phyloP scores from a whole-genome alignment of 23 tunicate species.

The Ciona savignyi region DNA sequence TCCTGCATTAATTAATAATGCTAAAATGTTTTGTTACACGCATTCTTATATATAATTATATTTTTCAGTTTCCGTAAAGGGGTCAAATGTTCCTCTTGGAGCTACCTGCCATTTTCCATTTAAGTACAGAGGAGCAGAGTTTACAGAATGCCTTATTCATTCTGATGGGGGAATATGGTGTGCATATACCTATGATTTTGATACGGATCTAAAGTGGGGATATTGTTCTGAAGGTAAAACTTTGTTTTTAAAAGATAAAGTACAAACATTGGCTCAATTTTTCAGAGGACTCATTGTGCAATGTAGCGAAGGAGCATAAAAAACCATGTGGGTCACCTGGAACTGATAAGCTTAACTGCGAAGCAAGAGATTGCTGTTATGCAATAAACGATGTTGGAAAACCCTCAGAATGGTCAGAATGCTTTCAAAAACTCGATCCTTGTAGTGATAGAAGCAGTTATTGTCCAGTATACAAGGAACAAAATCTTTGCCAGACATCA shows the following conservation, averaged over 20 bases:
- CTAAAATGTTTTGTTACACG: too few species aligned
- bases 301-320: slow-evolving; percentile 40
- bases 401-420: slow-evolving; percentile 24
- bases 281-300: slow-evolving; percentile 46
- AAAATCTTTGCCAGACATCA: slow-evolving; percentile 19
- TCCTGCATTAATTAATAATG: too few species aligned
- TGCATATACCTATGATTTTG: slow-evolving; percentile 33
- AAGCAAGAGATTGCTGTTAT: slow-evolving; percentile 72
- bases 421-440: slow-evolving; percentile 60
- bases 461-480: slow-evolving; percentile 20
- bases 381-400: slow-evolving; percentile 22
- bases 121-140: slow-evolving; percentile 7
- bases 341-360: slow-evolving; percentile 51
- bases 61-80: slow-evolving; percentile 53
- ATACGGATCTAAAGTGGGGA: slow-evolving; percentile 42
- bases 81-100: slow-evolving; percentile 38
- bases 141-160: slow-evolving; percentile 31
- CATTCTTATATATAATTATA: too few species aligned
- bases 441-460: slow-evolving; percentile 47
- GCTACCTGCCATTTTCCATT: slow-evolving; percentile 68
- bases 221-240: slow-evolving; percentile 58
- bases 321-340: slow-evolving; percentile 58
- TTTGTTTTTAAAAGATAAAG: neutral
- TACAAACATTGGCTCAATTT: too few species aligned
- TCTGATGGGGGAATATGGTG: slow-evolving; percentile 42